Conservation (phyloP, 2,797 vertebrate species). For the Harpagifer antarcticus region DNA sequence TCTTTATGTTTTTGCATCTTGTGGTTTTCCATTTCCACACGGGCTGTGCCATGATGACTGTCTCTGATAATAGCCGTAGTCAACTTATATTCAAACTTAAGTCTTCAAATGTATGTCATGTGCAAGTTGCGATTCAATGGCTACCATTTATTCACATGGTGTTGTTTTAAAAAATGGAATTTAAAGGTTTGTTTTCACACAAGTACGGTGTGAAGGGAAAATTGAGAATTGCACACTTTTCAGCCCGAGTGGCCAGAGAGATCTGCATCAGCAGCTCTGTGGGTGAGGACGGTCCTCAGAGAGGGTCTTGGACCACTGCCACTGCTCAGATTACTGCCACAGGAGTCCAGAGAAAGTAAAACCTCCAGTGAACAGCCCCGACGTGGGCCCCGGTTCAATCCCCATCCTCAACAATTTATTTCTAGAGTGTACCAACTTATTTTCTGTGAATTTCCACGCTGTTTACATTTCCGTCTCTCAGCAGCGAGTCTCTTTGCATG, state of each 20-base stretch:
- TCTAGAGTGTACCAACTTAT: conserved; percentile 32
- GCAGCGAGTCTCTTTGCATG: conserved; percentile 30
- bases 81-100: background rate
- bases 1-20: too few species aligned
- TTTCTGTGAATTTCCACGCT: conserved; percentile 34
- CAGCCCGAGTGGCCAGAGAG: background rate
- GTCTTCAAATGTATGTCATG: background rate
- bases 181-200: too few species aligned
- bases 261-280: conserved; percentile 29
- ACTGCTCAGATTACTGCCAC: conserved; percentile 38
- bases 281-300: conserved; percentile 22
- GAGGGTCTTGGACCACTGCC: conserved; percentile 26
- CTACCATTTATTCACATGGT: background rate
- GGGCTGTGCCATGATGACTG: background rate
- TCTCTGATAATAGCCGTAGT: too few species aligned
- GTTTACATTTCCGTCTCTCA: conserved; percentile 53
- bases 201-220: background rate
- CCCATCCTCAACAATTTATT: conserved; percentile 25
- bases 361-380: conserved; percentile 6
- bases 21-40: background rate
- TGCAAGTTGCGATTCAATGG: background rate
- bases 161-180: background rate
- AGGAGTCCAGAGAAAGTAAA: conserved; percentile 21
- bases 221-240: background rate
- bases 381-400: conserved; percentile 19